Conservation (phyloP, 1,140 invertebrate species). For the Drosophila suzukii region DNA sequence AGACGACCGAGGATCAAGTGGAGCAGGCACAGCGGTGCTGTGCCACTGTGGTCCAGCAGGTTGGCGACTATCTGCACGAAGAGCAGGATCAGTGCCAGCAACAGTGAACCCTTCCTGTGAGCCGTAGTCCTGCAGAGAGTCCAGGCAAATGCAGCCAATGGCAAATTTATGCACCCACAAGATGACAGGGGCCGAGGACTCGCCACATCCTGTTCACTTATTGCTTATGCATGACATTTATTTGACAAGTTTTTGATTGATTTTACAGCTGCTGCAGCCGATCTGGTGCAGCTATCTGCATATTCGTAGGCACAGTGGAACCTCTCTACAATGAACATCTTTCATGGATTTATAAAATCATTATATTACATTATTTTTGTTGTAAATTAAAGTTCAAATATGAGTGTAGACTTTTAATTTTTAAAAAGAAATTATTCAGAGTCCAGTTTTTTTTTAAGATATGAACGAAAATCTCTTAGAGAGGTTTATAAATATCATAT, state of each 20-base stretch:
- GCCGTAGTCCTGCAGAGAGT: not conserved
- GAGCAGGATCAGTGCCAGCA: conserved; percentile 57
- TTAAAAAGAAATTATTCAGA: no score
- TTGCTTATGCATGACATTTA: conserved; percentile 80
- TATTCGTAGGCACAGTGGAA: conserved; percentile 6
- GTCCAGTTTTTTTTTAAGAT: no score
- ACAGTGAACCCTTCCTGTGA: conserved; percentile 11
- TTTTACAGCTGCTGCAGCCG: conserved; percentile 72
- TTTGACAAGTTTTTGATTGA: conserved; percentile 83
- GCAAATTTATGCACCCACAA: conserved; percentile 74
- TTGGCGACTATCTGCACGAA: conserved; percentile 44
- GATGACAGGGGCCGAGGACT: conserved; percentile 43
- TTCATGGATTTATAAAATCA: no score
- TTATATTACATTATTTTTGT: not conserved
- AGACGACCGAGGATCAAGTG: conserved; percentile 45
- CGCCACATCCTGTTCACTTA: conserved; percentile 53
- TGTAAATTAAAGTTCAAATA: no score
- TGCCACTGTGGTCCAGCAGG: conserved; percentile 37
- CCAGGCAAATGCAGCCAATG: conserved; percentile 38
- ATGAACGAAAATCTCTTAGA: not conserved
- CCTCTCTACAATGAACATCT: not conserved
- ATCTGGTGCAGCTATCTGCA: conserved; percentile 23
- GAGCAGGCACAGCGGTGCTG: conserved; percentile 42
- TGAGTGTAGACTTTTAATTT: no score
- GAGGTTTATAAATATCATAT: no score